phyloP scores from a whole-genome alignment of 2,888 invertebrate genomes.

The Cetonia aurata region DNA sequence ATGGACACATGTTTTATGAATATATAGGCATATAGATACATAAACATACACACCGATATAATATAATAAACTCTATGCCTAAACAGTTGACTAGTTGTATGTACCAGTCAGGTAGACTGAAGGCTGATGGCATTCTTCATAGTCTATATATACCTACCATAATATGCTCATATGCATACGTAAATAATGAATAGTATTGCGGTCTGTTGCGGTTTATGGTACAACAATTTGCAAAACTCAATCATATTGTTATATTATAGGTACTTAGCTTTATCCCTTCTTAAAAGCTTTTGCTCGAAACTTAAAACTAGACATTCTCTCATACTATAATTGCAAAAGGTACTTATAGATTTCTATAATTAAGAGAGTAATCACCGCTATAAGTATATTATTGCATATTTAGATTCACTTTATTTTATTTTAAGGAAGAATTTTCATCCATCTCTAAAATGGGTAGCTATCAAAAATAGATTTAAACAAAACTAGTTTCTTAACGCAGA shows the following conservation, averaged over 20 bases:
- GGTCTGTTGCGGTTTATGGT: not conserved
- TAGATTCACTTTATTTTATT: too few species aligned
- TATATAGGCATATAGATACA: constrained; percentile 1
- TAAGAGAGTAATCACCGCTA: too few species aligned
- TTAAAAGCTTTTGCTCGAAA: too few species aligned
- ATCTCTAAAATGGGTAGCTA: too few species aligned
- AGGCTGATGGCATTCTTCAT: constrained; percentile 8
- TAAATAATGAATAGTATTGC: constrained; percentile 14
- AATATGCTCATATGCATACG: constrained; percentile 8
- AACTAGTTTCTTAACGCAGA: too few species aligned
- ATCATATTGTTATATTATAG: not conserved
- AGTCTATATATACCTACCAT: constrained; percentile 9
- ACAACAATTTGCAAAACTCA: too few species aligned
- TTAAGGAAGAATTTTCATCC: too few species aligned
- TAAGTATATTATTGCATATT: too few species aligned
- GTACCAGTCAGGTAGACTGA: constrained; percentile 11
- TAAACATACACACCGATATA: not conserved
- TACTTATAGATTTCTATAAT: too few species aligned
- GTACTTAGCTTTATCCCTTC: not conserved
- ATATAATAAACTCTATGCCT: not conserved
- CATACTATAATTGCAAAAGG: too few species aligned
- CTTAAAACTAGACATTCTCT: too few species aligned
- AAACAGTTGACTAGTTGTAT: not conserved
- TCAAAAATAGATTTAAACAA: too few species aligned
- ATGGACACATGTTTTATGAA: constrained; percentile 5